Evolutionary conservation across 2,113 vertebrate species (phyloP).

Genomic region (Ginglymostoma cirratum): DNA sequence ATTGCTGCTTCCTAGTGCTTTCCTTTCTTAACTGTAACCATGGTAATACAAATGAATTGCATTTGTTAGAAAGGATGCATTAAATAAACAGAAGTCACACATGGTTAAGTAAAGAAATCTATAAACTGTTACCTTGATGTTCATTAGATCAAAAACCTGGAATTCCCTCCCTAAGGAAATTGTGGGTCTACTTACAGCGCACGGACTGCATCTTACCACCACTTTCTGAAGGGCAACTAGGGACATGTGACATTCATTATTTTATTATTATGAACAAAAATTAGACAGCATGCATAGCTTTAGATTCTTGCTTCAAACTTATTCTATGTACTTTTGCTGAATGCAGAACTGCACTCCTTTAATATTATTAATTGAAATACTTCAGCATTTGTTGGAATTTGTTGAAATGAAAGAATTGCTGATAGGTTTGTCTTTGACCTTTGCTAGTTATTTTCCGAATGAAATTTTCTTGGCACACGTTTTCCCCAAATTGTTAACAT

Average conservation of each 20-base stretch:
- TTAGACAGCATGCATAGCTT: neutral
- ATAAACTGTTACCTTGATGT: neutral
- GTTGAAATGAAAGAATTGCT: neutral
- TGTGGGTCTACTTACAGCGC: no score
- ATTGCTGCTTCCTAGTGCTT: neutral
- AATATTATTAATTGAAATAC: neutral
- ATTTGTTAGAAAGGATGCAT: neutral
- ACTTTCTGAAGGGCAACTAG: no score
- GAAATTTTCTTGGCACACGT: neutral
- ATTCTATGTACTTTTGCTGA: neutral
- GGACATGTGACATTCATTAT: neutral
- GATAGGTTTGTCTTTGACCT: conserved; percentile 2
- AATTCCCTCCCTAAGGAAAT: no score
- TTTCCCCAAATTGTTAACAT: neutral
- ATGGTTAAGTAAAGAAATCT: neutral
- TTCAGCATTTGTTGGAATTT: neutral
- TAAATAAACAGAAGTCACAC: neutral
- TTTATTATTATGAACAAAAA: neutral
- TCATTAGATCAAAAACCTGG: no score
- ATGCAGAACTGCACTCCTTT: neutral
- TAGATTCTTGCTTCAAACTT: neutral
- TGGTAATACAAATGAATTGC: conserved; percentile 22
- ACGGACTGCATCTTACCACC: no score
- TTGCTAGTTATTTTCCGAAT: neutral
- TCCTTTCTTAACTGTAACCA: neutral